Base-by-base conservation (phyloP, 2,797 vertebrate species). In the Loriculus beryllinus region DNA sequence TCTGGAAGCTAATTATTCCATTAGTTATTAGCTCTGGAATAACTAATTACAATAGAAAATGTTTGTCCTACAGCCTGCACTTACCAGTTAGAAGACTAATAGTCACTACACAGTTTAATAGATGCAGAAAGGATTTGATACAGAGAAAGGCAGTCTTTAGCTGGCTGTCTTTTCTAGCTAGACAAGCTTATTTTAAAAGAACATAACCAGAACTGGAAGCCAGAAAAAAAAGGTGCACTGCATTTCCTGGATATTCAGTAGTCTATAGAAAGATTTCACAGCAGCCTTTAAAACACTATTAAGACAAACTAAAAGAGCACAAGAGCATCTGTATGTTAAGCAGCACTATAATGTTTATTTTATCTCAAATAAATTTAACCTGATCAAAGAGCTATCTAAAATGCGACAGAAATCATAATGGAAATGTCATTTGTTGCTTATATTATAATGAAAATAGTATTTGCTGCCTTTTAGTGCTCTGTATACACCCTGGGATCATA, bases 71-170 rank as follows among this genome's bases (percentile, higher is more conserved):
- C n/a, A 88, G 35, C 43, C 59, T 48, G 35, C 14, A 42, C 31
- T 42, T 60, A 31, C 0, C 45, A 35, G 7, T 28, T n/a, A 31
- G 5, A 62, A 31, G 25, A 75, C 9, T 7, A 81, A 57, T 14
- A 68, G 14, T 65, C 78, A 48, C 12, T 40, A 12, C 13, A 26
- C 6, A 14, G 15, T 33, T 47, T 31, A 85, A 21, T 18, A 45
- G 0, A 0, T 4, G 39, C 48, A 77, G n/a, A 72, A 80, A 78
- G 42, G 49, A 39, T 22, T 43, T 16, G 49, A 37, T 45, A 42
- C 4, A 20, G 22, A 51, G n/a, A 93, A 62, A 72, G 18, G 3
- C 35, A 56, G 39, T 48, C 25, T 72, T 31, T 48, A 76, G 51
- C 20, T 39, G 25, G 4, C 12, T 4, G 1, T n/a, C 19, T 23